Base-by-base conservation (phyloP, 2,113 vertebrate genomes). In the Clupea harengus region DNA sequence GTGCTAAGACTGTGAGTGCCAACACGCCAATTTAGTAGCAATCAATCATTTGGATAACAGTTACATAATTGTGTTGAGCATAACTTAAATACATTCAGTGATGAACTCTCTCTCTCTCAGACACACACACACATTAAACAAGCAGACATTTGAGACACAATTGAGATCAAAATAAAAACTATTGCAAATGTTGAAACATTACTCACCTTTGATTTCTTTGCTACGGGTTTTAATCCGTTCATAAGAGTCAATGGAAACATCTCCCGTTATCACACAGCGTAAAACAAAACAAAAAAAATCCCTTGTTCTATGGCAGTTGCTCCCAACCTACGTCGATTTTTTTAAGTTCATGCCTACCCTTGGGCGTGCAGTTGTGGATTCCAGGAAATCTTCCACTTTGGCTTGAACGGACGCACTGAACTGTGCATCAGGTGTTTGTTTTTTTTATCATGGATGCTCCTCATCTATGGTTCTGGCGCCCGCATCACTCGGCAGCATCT, bases 401-500 rank as follows among this genome's bases (percentile, higher is more conserved):
- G 44, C 13, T 44, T 57, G 46, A 52, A 67, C 49, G 45, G 39
- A 75, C 46, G 64, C 60, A 32, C 81, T 82, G 81, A 83, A 72
- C 49, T 11, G 44, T 45, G 75, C 86, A 80, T 83, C 86, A 86
- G 86, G 86, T 86, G 86, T 86, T 44, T 86, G 86, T 86, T 44
- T 20, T 47, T 44, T 49, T 39, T 67, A 11, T 52, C 67, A 85
- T 85, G 60, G 20, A 32, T 32, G 39, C 57, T 50, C 84, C n/a
- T 72, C 45, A 32, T 78, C 72, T 32, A 32, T 32, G 13, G n/a
- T 67, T 15, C 25, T 15, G 72, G 72, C 72, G 28, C 72, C 28
- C 13, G 39, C 3, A 44, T 7, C 67, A 78, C 28, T 39, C 72
- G 72, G 64, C 22, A 67, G 64, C 72, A 78, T 39, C 72, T 39